These are phyloP conservation scores for Miniopterus natalensis DNA, from an alignment of 2,113 vertebrate species.

Conservation along the genomic window DNA sequence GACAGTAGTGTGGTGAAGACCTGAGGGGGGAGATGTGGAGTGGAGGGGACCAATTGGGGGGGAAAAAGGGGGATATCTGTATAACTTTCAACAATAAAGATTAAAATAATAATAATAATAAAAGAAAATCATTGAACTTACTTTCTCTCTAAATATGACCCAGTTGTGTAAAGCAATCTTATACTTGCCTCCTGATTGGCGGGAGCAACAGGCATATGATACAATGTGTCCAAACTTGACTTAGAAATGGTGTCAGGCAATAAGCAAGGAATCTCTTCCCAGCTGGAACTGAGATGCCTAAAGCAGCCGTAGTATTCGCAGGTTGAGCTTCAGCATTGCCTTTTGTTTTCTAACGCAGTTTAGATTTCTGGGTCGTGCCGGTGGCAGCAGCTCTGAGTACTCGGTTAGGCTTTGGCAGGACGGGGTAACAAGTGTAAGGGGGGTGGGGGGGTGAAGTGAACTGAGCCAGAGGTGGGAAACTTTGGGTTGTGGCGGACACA, in stretches of 20 bases:
- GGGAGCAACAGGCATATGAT: not conserved
- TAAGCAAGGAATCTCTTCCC: not conserved
- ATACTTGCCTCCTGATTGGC: not conserved
- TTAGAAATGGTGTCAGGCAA: not conserved
- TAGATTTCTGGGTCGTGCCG: not conserved
- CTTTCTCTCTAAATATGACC: not conserved
- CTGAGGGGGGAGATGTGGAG: too few species aligned
- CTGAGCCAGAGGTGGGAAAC: conserved; percentile 21
- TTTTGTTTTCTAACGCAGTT: not conserved
- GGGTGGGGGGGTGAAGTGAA: not conserved
- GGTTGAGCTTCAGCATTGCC: not conserved
- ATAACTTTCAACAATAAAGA: too few species aligned
- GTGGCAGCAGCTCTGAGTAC: rapidly evolving
- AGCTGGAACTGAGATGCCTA: not conserved
- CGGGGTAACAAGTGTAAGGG: not conserved
- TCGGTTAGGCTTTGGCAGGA: not conserved
- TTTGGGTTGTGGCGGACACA: not conserved
- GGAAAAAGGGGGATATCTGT: too few species aligned
- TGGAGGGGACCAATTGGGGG: too few species aligned
- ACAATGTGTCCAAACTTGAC: not conserved
- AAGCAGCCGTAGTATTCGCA: not conserved
- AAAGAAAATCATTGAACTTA: not conserved
- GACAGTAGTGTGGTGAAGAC: too few species aligned
- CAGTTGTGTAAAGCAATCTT: not conserved
- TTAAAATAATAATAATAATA: too few species aligned